A percentile compares a stretch with the other conserved stretches of the same genome.
These are phyloP conservation scores for Passer domesticus DNA, from an alignment of 2,113 vertebrate species.

Conservation along the genomic window DNA sequence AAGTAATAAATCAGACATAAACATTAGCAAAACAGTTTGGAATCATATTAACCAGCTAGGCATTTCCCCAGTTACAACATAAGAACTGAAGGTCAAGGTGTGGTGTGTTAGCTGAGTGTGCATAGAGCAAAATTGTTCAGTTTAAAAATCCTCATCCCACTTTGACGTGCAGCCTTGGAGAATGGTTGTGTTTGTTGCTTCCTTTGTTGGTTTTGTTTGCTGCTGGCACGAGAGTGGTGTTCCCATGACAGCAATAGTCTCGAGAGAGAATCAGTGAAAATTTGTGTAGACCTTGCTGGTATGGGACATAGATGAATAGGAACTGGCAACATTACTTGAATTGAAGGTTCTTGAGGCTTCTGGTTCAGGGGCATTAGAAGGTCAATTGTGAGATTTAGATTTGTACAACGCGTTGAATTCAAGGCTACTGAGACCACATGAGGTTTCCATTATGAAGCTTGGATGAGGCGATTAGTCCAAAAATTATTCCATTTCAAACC, in stretches of 20 bases:
- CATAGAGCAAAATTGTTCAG: neutral
- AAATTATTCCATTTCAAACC: slow-evolving; percentile 8
- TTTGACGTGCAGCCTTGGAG: neutral
- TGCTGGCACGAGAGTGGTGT: fast-evolving
- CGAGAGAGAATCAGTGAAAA: neutral
- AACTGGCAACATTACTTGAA: neutral
- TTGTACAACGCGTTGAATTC: neutral
- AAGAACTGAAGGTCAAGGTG: neutral
- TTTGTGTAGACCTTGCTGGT: neutral
- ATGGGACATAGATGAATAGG: neutral
- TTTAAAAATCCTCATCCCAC: neutral
- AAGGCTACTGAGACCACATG: neutral
- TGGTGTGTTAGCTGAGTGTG: neutral
- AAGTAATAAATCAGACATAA: neutral
- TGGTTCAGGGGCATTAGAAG: neutral
- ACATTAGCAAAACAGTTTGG: neutral
- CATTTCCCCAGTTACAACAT: neutral
- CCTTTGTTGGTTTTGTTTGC: neutral
- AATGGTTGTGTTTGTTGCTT: neutral
- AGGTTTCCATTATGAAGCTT: neutral
- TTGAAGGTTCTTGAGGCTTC: neutral
- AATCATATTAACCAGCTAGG: neutral
- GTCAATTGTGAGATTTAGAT: neutral
- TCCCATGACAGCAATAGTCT: neutral
- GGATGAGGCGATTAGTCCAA: slow-evolving; percentile 26